Conservation (phyloP, 2,113 vertebrate genomes). For the Lipophrys pholis region DNA sequence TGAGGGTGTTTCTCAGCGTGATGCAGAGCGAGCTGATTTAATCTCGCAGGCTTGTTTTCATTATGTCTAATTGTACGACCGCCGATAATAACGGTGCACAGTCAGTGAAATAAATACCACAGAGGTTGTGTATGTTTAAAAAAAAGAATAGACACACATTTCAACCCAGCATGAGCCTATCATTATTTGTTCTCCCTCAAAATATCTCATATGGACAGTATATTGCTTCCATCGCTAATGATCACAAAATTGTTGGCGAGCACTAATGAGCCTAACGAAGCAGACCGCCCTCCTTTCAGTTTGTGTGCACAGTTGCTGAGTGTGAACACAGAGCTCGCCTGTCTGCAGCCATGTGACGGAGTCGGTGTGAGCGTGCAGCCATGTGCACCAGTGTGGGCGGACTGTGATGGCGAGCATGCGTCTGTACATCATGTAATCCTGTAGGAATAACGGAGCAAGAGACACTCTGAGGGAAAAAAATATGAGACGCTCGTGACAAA, state of each 20-base stretch:
- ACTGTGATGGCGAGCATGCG: not conserved
- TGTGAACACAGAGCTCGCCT: slow-evolving; percentile 61
- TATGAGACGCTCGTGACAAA: not conserved
- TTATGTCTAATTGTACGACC: not conserved
- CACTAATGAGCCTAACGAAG: slow-evolving; percentile 57
- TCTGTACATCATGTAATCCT: not conserved
- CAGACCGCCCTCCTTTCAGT: slow-evolving; percentile 62
- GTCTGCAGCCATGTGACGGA: slow-evolving; percentile 38
- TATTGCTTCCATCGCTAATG: slow-evolving; percentile 41
- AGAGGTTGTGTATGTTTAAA: too few relatives aligned
- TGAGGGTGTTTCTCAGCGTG: not conserved
- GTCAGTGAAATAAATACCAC: too few relatives aligned
- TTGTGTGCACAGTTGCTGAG: slow-evolving; percentile 52
- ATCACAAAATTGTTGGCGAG: slow-evolving; percentile 54
- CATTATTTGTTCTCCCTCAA: not conserved
- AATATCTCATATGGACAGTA: not conserved
- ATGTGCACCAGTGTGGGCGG: slow-evolving; percentile 5
- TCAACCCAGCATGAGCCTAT: too few relatives aligned
- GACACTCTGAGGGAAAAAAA: not conserved
- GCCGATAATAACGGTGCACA: not conserved
- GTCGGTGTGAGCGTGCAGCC: slow-evolving; percentile 12
- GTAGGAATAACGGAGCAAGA: not conserved
- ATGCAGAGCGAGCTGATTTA: not conserved
- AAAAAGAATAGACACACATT: too few relatives aligned
- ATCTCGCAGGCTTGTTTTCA: not conserved